Evolutionary conservation across 2,113 vertebrate species (phyloP), one percentile per base, ranked within the genome.

Genomic region (Oreotrochilus melanogaster): DNA sequence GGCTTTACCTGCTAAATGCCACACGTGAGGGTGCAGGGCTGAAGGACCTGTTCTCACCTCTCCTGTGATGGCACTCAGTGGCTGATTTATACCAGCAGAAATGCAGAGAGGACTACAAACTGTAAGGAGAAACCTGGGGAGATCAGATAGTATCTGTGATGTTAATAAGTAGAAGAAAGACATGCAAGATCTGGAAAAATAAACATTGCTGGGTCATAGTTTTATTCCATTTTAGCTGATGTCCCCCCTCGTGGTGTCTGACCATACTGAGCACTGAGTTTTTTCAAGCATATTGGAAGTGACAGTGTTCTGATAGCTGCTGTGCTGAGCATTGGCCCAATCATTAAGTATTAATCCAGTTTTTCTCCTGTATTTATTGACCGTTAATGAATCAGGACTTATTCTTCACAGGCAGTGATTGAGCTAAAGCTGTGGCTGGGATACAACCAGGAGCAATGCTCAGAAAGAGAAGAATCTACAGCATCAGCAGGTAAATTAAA

Each of bases 391-490:
- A 95, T 80, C 48, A 66, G 61, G 39, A 88, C 25, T 53, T 81
- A 57, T 60, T 96, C 60, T 80, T 86, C 86, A 39, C 79, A 91
- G 87, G 43, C 50, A 76, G 7, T 23, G 89, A 83, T 72, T 75
- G 80, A 95, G 88, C 66, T 95, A 64, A 62, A 91, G 67, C 88
- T 96, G 30, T 42, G 15, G 58, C 71, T 89, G 82, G 61, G 89
- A 51, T 60, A 89, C 47, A 39, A 45, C 48, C 58, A 75, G 85
- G 60, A 91, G 35, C 54, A 95, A 45, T 43, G 58, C 42, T 86
- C 88, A 85, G 84, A 94, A 84, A 89, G 90, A 94, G 78, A 94
- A 92, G 30, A 93, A 84, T 30, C 73, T 50, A 37, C 81, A 94
- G 82, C 43, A 86, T 18, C 78, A 95, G 80, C 78, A 96, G 43